Conservation (phyloP, 2,113 vertebrate species). For the Capricornis sumatraensis region DNA sequence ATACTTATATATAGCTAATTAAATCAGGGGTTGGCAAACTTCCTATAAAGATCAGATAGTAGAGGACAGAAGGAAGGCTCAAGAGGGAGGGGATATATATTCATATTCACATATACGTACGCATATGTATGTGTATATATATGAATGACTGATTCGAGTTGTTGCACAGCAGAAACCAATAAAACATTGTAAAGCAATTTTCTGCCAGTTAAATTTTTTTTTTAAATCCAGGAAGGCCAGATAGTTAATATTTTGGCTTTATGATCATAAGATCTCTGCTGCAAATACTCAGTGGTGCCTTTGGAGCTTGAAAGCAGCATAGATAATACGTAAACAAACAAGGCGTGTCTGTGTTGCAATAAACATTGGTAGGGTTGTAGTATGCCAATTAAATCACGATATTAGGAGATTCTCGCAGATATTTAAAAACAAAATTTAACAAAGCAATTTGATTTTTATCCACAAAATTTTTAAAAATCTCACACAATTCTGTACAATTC, state of each 20-base stretch:
- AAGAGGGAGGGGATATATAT: neutral
- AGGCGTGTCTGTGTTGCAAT: neutral
- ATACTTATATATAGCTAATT: neutral
- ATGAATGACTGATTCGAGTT: neutral
- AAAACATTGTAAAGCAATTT: neutral
- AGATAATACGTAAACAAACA: neutral
- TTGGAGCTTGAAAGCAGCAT: neutral
- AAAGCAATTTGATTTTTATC: neutral
- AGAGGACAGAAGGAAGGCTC: neutral
- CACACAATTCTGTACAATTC: neutral
- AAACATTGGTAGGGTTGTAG: neutral
- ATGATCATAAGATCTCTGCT: neutral
- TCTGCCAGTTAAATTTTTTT: neutral
- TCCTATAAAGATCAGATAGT: neutral
- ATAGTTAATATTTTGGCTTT: neutral
- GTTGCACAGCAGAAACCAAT: neutral
- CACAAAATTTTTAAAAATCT: neutral
- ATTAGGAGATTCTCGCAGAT: neutral
- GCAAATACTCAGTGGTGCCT: neutral
- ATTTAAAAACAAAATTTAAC: slow-evolving; percentile 3
- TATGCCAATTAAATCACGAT: neutral
- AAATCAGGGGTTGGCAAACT: neutral
- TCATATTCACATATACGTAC: neutral
- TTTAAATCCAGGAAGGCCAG: neutral
- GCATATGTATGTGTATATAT: neutral